These are phyloP conservation scores for Crepidodera aurea DNA, from an alignment of 2,888 invertebrate genomes.

Conservation along the genomic window DNA sequence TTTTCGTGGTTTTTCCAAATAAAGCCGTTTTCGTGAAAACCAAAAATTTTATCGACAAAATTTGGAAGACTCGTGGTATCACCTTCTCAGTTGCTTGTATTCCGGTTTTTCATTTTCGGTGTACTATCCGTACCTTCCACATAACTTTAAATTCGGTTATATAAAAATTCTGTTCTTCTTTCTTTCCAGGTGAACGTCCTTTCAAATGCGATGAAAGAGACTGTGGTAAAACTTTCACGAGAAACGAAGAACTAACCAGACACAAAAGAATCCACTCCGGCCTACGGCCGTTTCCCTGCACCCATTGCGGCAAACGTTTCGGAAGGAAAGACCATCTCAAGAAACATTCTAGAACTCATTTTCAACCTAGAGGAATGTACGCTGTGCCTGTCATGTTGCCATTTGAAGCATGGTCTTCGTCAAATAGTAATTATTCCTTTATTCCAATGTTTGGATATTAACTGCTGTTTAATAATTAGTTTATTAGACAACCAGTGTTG, in stretches of 20 bases:
- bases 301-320: constrained; percentile 89
- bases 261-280: constrained; percentile 91
- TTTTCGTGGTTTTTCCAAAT: too few relatives aligned
- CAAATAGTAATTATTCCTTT: constrained; percentile 44
- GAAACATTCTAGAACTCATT: constrained; percentile 90
- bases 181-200: constrained; percentile 80
- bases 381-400: constrained; percentile 60
- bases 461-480: too few relatives aligned
- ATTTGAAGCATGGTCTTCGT: constrained; percentile 56
- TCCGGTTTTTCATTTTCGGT: too few relatives aligned
- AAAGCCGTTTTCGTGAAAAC: too few relatives aligned
- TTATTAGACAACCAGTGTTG: too few relatives aligned
- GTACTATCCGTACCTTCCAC: too few relatives aligned
- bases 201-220: constrained; percentile 86
- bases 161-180: too few relatives aligned
- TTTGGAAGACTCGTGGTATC: too few relatives aligned
- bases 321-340: constrained; percentile 94
- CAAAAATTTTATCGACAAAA: too few relatives aligned
- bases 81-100: too few relatives aligned
- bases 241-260: constrained; percentile 91
- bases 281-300: constrained; percentile 84
- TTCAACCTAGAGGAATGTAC: constrained; percentile 65
- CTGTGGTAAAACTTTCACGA: constrained; percentile 89
- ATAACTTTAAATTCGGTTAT: too few relatives aligned
- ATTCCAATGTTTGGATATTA: constrained; percentile 51